A percentile compares a stretch with the other conserved stretches of the same genome.
phyloP scores from a whole-genome alignment of 2,888 invertebrate species.

The Pomacea canaliculata region DNA sequence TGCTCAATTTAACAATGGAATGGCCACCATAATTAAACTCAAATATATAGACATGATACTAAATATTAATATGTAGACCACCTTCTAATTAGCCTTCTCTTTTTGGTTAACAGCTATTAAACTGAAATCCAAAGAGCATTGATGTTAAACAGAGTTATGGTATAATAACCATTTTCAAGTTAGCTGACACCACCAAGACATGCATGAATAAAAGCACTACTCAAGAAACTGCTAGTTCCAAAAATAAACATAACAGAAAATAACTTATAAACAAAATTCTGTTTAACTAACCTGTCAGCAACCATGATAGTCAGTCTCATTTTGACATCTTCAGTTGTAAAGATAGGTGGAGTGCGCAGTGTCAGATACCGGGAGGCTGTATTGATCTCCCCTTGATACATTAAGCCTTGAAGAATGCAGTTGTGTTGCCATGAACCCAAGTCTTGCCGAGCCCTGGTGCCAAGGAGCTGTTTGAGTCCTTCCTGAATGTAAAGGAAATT shows the following conservation, averaged over 20 bases:
- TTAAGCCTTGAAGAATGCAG: conserved; percentile 76
- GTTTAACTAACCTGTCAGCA: conserved; percentile 73
- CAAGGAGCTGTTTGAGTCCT: conserved; percentile 77
- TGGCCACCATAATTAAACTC: no score
- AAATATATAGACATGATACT: no score
- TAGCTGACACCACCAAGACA: no score
- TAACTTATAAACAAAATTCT: background rate
- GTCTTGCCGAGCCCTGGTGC: conserved; percentile 68
- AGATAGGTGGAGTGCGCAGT: conserved; percentile 28
- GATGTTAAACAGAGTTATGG: no score
- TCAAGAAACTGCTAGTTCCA: no score
- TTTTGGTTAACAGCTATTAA: no score
- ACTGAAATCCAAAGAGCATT: no score
- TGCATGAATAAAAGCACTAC: no score
- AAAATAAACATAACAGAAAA: no score
- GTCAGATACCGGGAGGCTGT: conserved; percentile 78
- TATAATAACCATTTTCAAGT: no score
- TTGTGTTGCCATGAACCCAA: conserved; percentile 82
- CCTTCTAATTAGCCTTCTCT: conserved; percentile 11
- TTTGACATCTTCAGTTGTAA: conserved; percentile 74
- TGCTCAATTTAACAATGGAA: no score
- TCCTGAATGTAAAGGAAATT: conserved; percentile 71
- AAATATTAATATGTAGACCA: no score
- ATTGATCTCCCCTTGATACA: conserved; percentile 79
- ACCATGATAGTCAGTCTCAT: conserved; percentile 76